phyloP scores from a whole-genome alignment of 2,113 vertebrate genomes.

The Bubo blakistoni region DNA sequence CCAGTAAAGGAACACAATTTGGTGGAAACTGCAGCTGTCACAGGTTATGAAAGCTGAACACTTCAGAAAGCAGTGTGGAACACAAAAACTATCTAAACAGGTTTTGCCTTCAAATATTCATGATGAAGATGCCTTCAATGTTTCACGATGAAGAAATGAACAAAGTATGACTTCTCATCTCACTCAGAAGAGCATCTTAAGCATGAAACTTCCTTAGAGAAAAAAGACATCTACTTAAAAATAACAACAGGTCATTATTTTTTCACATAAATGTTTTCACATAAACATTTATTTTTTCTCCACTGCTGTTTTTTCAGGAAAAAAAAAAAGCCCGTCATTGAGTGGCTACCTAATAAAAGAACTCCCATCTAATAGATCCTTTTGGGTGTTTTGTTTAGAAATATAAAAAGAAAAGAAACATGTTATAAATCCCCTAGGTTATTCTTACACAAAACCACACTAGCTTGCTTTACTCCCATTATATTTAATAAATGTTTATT shows the following conservation, averaged over 20 bases:
- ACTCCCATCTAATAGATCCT: background rate
- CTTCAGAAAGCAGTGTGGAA: background rate
- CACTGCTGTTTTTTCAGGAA: background rate
- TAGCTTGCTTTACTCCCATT: background rate
- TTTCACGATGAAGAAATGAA: background rate
- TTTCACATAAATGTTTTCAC: background rate
- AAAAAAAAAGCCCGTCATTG: accelerated
- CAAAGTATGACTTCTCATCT: background rate
- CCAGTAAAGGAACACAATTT: background rate
- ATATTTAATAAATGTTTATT: background rate
- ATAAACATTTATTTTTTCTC: background rate
- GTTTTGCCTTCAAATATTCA: background rate
- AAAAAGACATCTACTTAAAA: background rate
- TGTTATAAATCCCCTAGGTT: background rate
- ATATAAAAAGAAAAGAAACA: background rate
- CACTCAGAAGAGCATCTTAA: background rate
- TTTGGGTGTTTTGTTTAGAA: background rate
- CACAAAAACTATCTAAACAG: background rate
- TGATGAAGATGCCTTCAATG: background rate
- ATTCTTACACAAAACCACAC: background rate
- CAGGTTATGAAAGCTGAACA: background rate
- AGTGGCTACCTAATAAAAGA: background rate
- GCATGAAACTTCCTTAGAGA: background rate
- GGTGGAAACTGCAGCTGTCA: background rate
- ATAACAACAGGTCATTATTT: background rate